Percentiles rank a stretch among this genome's conserved stretches.
These are phyloP conservation scores for Sebastolobus alascanus DNA, from an alignment of 2,797 vertebrate genomes.

Conservation along the genomic window DNA sequence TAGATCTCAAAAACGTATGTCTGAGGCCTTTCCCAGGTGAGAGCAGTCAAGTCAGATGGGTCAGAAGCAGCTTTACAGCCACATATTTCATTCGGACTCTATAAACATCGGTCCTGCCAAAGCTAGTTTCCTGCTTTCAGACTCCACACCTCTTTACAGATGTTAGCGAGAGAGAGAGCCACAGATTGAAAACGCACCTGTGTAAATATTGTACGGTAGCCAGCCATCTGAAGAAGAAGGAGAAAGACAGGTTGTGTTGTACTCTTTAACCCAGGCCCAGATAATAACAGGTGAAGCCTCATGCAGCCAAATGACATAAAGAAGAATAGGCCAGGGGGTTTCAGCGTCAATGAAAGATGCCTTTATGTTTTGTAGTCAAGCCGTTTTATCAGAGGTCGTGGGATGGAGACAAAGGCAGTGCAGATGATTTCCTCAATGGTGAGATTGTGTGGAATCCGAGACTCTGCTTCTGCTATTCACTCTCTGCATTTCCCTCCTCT, in stretches of 20 bases:
- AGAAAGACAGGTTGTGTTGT: slow-evolving; percentile 38
- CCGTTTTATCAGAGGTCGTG: slow-evolving; percentile 85
- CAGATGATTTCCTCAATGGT: slow-evolving; percentile 86
- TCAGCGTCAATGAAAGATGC: slow-evolving; percentile 70
- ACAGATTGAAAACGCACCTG: slow-evolving; percentile 80
- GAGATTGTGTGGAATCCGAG: slow-evolving; percentile 77
- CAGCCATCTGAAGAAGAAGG: slow-evolving; percentile 43
- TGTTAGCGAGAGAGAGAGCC: slow-evolving; percentile 53
- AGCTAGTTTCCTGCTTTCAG: slow-evolving; percentile 70
- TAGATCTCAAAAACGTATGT: slow-evolving; percentile 13
- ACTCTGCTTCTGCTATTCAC: slow-evolving; percentile 53
- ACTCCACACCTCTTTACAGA: slow-evolving; percentile 65
- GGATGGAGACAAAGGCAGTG: slow-evolving; percentile 84
- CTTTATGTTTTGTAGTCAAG: slow-evolving; percentile 86
- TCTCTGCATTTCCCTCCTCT: slow-evolving; percentile 32
- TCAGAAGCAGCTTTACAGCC: slow-evolving; percentile 45
- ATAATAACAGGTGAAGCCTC: slow-evolving; percentile 51
- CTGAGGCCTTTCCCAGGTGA: slow-evolving; percentile 19
- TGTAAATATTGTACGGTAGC: slow-evolving; percentile 72
- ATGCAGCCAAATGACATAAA: slow-evolving; percentile 34
- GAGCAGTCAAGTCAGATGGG: slow-evolving; percentile 12
- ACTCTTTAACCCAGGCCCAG: slow-evolving; percentile 50
- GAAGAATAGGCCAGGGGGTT: slow-evolving; percentile 10
- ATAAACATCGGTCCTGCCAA: slow-evolving; percentile 67
- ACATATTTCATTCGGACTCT: slow-evolving; percentile 65